These are phyloP conservation scores for Zele albiditarsus DNA, from an alignment of 2,888 invertebrate species.

Conservation along the genomic window DNA sequence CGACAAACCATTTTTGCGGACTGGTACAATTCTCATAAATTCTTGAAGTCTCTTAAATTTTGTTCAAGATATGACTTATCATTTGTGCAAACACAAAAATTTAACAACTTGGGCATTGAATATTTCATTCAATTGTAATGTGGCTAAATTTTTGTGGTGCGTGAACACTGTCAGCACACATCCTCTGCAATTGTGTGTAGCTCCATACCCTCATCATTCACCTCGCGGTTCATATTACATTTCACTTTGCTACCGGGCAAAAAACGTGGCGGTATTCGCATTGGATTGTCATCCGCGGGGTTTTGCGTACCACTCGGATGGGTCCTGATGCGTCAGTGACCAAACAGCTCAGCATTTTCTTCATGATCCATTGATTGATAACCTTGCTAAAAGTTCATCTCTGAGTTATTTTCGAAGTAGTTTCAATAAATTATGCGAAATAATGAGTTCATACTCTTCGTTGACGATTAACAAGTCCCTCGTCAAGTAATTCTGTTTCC, in stretches of 20 bases:
- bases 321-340: conserved; percentile 54
- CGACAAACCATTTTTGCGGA: neutral
- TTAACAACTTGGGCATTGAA: neutral
- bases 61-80: neutral
- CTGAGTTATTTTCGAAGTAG: conserved; percentile 54
- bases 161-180: conserved; percentile 44
- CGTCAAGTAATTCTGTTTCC: conserved; percentile 77
- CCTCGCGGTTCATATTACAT: conserved; percentile 17
- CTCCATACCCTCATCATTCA: conserved; percentile 33
- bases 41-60: neutral
- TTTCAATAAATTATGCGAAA: conserved; percentile 50
- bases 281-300: conserved; percentile 42
- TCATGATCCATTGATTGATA: conserved; percentile 70
- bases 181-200: conserved; percentile 38
- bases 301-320: conserved; percentile 29
- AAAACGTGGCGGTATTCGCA: conserved; percentile 39
- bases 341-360: conserved; percentile 68
- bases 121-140: neutral
- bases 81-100: neutral
- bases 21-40: neutral
- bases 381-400: conserved; percentile 64
- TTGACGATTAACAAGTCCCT: conserved; percentile 66
- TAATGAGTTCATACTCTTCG: conserved; percentile 64
- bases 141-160: conserved; percentile 42
- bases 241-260: conserved; percentile 40